Percentiles rank a stretch among this genome's conserved stretches.
phyloP scores from a whole-genome alignment of 1,140 invertebrate species.

The Drosophila parabipectinata region DNA sequence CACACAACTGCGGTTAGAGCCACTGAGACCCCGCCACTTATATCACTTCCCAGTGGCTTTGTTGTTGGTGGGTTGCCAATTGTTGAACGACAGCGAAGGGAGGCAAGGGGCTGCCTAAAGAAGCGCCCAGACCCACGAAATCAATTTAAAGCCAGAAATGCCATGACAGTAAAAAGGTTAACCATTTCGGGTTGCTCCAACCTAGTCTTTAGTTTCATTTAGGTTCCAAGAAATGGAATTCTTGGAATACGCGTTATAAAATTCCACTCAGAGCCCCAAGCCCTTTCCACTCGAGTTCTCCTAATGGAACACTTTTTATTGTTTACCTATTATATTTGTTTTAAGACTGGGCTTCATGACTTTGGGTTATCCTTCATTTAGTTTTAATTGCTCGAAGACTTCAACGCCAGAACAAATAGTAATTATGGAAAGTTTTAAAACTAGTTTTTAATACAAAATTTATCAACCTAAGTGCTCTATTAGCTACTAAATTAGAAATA shows the following conservation, averaged over 20 bases:
- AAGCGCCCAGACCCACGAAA: conserved; percentile 6
- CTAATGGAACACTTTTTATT: neutral
- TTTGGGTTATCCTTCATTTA: neutral
- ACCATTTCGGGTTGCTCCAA: conserved; percentile 14
- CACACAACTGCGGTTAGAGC: conserved; percentile 66
- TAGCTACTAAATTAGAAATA: neutral
- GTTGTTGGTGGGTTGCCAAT: conserved; percentile 15
- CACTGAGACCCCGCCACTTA: conserved; percentile 46
- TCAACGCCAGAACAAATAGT: too few relatives aligned
- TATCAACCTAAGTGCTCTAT: neutral
- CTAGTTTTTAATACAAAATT: too few relatives aligned
- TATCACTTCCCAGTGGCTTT: conserved; percentile 52
- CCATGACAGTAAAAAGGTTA: conserved; percentile 22
- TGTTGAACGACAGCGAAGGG: conserved; percentile 5
- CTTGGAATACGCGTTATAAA: conserved; percentile 4
- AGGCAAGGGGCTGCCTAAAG: neutral
- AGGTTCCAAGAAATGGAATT: neutral
- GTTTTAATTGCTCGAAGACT: neutral
- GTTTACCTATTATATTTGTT: neutral
- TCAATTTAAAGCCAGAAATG: conserved; percentile 1
- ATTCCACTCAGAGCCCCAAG: conserved; percentile 11
- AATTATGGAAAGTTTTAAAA: too few relatives aligned
- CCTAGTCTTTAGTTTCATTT: neutral
- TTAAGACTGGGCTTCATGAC: neutral
- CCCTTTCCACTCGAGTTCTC: neutral